Conservation (phyloP, 2,888 invertebrate species). For the Lamellibrachia columna region DNA sequence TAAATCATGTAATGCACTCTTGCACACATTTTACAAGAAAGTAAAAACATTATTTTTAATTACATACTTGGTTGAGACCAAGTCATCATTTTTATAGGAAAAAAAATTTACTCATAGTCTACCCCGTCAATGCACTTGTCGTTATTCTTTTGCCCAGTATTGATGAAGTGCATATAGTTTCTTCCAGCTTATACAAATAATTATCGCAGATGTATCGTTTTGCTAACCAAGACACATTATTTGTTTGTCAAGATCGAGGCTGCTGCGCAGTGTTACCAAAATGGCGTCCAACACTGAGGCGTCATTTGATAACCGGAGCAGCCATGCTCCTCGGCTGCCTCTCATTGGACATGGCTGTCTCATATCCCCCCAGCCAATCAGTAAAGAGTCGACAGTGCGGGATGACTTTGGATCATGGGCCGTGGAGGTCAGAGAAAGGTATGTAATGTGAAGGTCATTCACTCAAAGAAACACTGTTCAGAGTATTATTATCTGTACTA, state of each 20-base stretch:
- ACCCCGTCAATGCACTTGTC: too few species aligned
- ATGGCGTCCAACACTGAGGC: not conserved
- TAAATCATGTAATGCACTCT: too few species aligned
- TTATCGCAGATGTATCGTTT: not conserved
- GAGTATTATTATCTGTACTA: not conserved
- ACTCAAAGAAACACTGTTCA: too few species aligned
- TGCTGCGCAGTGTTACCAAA: not conserved
- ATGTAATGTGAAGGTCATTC: not conserved
- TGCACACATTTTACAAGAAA: too few species aligned
- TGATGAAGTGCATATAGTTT: too few species aligned
- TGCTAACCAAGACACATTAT: not conserved
- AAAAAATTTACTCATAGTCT: too few species aligned
- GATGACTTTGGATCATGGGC: not conserved
- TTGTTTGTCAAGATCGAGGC: not conserved
- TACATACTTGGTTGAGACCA: too few species aligned
- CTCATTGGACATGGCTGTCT: not conserved
- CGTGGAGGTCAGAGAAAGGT: not conserved
- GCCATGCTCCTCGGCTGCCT: not conserved
- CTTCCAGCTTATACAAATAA: not conserved
- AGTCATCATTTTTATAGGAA: too few species aligned
- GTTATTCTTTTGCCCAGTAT: too few species aligned
- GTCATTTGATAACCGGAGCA: not conserved
- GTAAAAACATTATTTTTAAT: too few species aligned
- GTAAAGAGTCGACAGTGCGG: not conserved
- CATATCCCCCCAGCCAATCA: not conserved